Base-by-base conservation (phyloP, 2,113 vertebrate species). In the Grammomys surdaster region DNA sequence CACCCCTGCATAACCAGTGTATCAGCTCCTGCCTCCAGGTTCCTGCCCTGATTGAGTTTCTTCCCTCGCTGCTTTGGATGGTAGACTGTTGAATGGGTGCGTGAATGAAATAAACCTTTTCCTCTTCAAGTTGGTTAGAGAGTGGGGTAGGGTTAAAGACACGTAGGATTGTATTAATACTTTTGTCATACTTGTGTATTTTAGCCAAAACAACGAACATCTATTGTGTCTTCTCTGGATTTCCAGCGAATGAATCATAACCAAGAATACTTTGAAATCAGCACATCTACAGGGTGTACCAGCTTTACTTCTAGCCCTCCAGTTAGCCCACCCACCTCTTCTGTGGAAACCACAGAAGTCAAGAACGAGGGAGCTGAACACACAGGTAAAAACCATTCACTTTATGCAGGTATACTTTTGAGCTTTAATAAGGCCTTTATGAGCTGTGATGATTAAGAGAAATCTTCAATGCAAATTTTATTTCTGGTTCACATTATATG, bases 141-240 rank as follows among this genome's bases (percentile, higher is more conserved):
- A 31, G 20, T 51, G 91, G 84, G 69, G 76, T 67, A 85, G 63
- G n/a, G 20, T 14, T 96, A 31, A 92, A 73, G 73, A 70, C 89
- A 56, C 93, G 65, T 51, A 85, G 28, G 16, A 14, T 89, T n/a
- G 14, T 85, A 76, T 91, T 95, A 91, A 97, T 81, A 78, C 12
- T 94, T 20, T 95, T 7, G 6, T 92, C 70, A 8, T 7, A 16
- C 70, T 94, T 75, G 96, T 98, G 96, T 98, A 72, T 96, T 98
- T 70, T 97, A 99, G 99, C 99, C 99, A 48, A 99, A 99, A 96
- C 99, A 99, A 97, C 99, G 99, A 33, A 99, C 99, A 67, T 99
- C 99, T 60, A 98, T 99, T 98, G 99, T 99, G n/a, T 99, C 99
- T 20, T 99, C 99, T 93, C 98, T 99, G 99, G 99, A 99, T 94